A percentile compares a stretch with the other conserved stretches of the same genome.
phyloP scores from a whole-genome alignment of 1,140 invertebrate species.

The Trichonephila clavata region DNA sequence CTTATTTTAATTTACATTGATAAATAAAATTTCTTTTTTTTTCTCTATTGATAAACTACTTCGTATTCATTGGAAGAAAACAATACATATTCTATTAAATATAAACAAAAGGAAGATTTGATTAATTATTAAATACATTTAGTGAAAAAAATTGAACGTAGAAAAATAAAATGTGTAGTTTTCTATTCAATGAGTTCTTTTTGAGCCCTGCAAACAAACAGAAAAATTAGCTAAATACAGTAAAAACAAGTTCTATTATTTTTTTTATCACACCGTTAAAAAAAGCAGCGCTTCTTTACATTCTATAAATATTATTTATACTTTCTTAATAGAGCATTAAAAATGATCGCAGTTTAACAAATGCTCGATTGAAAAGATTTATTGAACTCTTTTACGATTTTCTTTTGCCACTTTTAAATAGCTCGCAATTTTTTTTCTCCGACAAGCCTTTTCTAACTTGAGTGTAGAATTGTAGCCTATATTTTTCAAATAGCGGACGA shows the following conservation, averaged over 20 bases:
- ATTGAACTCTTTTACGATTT: slow-evolving; percentile 72
- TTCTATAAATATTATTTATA: slow-evolving; percentile 63
- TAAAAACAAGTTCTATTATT: background rate
- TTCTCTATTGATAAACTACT: background rate
- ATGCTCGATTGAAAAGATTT: slow-evolving; percentile 74
- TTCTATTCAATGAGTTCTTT: slow-evolving; percentile 30
- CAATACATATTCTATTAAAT: background rate
- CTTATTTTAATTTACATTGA: no score
- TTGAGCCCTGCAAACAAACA: slow-evolving; percentile 9
- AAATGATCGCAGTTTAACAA: slow-evolving; percentile 73
- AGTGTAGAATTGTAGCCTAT: slow-evolving; percentile 75
- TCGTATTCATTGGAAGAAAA: background rate
- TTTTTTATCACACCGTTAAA: background rate
- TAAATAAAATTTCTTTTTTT: no score
- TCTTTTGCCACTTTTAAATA: slow-evolving; percentile 70
- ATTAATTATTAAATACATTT: background rate
- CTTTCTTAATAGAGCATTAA: slow-evolving; percentile 74
- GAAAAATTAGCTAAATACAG: background rate
- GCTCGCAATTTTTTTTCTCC: slow-evolving; percentile 27
- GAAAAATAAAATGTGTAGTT: background rate
- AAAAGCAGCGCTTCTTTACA: background rate
- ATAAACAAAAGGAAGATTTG: background rate
- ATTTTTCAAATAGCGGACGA: slow-evolving; percentile 75
- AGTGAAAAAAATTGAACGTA: background rate
- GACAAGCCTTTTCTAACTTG: slow-evolving; percentile 51